Base-by-base conservation (phyloP, 53 echinoderm and acorn worm genomes). In the Paelopatides confundens region DNA sequence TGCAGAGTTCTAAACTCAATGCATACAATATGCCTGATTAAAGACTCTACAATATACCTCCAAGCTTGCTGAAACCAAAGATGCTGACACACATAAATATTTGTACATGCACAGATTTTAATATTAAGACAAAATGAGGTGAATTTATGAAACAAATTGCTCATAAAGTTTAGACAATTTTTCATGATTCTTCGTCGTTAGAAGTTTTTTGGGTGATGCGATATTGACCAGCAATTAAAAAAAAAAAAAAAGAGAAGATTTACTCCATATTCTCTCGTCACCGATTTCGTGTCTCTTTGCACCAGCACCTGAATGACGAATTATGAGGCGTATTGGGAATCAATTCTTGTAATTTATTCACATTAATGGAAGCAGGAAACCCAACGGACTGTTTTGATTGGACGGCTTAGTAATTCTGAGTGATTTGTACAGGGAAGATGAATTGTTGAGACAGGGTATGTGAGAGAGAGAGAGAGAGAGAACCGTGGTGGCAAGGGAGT, bases 331-430 rank as follows among this genome's bases (percentile, higher is more conserved):
- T 40, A 74, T 39, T 39, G 40, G 74, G 40, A 74, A 39, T 40
- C 38, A 74, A 39, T 74, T 71, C 39, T 74, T 39, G 40, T 40
- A 46, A 27, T 74, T 40, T 35, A 74, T 74, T 74, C 74, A 74
- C 74, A 74, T 74, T 39, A 74, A 74, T 74, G 74, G 46, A 74
- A 74, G 74, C 74, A 74, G 21, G 26, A 39, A 74, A 29, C 39
- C n/a, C 27, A 74, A 39, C 21, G 74, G 74, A 36, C 40, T 27
- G 46, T 27, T 38, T 74, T 74, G 74, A 74, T 74, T 74, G 74
- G 74, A 12, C 40, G 38, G 46, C 46, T 46, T 74, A 46, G 46
- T 74, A 23, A 74, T 29, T 74, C 35, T 46, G 74, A 46, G 27
- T 26, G 39, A 39, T 40, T 74, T 39, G 10, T 29, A 35, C 34